Percentiles rank a stretch among this genome's conserved stretches.
These are phyloP conservation scores for Alectoris magna DNA, from an alignment of 2,797 vertebrate genomes.

Conservation along the genomic window DNA sequence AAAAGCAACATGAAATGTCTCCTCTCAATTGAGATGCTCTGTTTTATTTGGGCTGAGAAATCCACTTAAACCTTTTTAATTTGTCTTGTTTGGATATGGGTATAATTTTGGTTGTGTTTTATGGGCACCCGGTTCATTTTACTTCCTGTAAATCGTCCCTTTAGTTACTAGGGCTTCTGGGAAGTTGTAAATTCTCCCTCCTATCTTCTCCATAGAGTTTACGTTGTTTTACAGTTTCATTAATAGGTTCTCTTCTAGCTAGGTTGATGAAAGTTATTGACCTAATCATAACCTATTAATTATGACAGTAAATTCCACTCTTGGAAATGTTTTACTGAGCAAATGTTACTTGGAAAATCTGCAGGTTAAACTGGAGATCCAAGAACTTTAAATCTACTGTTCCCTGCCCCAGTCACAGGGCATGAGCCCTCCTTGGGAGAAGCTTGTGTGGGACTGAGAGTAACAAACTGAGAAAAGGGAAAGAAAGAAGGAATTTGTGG, in stretches of 20 bases:
- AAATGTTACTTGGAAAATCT: slow-evolving; percentile 69
- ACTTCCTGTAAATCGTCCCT: slow-evolving; percentile 79
- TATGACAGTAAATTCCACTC: slow-evolving; percentile 76
- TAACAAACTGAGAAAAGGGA: background rate
- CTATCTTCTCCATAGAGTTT: slow-evolving; percentile 70
- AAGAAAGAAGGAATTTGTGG: background rate
- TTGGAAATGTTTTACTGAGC: slow-evolving; percentile 70
- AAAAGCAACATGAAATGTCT: background rate
- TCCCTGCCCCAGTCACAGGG: background rate
- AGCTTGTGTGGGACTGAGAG: background rate
- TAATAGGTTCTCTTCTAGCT: slow-evolving; percentile 73
- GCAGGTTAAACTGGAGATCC: slow-evolving; percentile 56
- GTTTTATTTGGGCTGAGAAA: slow-evolving; percentile 59
- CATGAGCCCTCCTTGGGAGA: accelerated
- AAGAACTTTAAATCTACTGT: slow-evolving; percentile 64
- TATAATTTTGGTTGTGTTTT: slow-evolving; percentile 75
- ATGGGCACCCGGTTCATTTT: slow-evolving; percentile 73
- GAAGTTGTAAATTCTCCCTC: slow-evolving; percentile 78
- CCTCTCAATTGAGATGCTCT: slow-evolving; percentile 45
- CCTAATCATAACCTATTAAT: slow-evolving; percentile 83
- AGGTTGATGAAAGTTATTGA: slow-evolving; percentile 80
- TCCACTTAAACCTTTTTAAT: slow-evolving; percentile 70
- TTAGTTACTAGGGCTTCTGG: slow-evolving; percentile 77
- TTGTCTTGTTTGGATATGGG: slow-evolving; percentile 72
- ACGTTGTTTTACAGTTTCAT: slow-evolving; percentile 78